Evolutionary conservation across 2,888 invertebrate genomes (phyloP), one percentile per base, ranked within the genome.

Genomic region (Taphrorychus bicolor): DNA sequence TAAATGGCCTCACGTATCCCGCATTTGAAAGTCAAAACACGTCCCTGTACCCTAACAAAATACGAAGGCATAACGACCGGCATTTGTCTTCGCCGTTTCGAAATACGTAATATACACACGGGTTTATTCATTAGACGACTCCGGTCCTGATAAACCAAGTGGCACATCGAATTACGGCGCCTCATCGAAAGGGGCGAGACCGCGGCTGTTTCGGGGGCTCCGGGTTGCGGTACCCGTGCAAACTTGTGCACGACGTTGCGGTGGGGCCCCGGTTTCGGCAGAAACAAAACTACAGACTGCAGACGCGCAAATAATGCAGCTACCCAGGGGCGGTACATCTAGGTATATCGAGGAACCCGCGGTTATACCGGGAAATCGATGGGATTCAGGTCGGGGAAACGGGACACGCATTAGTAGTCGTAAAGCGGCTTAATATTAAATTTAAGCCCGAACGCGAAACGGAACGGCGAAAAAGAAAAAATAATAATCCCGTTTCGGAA

Each of bases 171-270:
- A 54, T 54, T 54, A 54, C 54, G 54, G n/a, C 58, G 19, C 60
- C 24, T 51, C 51, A 52, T 52, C 62, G 57, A 40, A 48, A 49
- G 45, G 63, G 40, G 16, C 64, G 59, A 51, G 54, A 72, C 72
- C 79, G 76, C 78, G 76, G 75, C 76, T 75, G 73, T 73, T 75
- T 78, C 78, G 74, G 69, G 71, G 78, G 79, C 78, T 74, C 74
- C 75, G 77, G 40, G 21, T 11, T 79, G 79, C 76, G 79, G 81
- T 80, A 24, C 14, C 21, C 61, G 78, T 79, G 79, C 79, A 80
- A 80, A 80, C 80, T 80, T 78, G 32, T 54, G 78, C 53, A 62
- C 77, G 79, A 78, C 77, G 79, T 77, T 75, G 79, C 75, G 80
- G 80, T 77, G 73, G 74, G 74, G 76, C 76, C 74, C 78, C 77